Evolutionary conservation across 2,113 vertebrate genomes (phyloP), one percentile per base, ranked within the genome.

Genomic region (Sporophila hypoxantha): DNA sequence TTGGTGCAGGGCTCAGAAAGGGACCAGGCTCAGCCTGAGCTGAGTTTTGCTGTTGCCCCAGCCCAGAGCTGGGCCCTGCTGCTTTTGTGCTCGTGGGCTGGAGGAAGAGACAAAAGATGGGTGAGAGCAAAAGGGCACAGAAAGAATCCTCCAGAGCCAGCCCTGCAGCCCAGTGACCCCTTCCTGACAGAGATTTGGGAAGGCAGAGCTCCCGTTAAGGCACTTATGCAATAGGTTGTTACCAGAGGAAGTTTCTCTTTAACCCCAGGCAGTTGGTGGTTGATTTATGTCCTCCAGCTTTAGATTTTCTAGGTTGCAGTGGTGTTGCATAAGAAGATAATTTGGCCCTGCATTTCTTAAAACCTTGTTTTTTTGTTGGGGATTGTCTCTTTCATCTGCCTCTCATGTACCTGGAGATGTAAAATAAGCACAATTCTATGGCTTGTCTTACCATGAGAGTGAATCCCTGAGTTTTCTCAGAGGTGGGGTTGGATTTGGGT

Each of bases 231-330:
- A 91, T 0, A n/a, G 61, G 56, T 32, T 92, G 71, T 67, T 36
- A 14, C 3, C 30, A 44, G 90, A 93, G 93, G 93, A 94, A 93
- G 91, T 87, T 70, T 85, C 85, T 87, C 91, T 67, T 50, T 15
- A 91, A 70, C 90, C 82, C 93, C 90, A 56, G 93, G 94, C 89
- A 56, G 93, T 94, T 93, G 66, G 94, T 27, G 79, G 91, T 85
- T 95, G 93, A 89, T 94, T 95, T 91, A 93, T 89, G 91, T 49
- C 88, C 71, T 82, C 16, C 79, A 82, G 94, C 82, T 77, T 89
- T 70, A 70, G 68, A 34, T 87, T 87, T 73, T 89, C 53, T 30
- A 39, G 39, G 61, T 70, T 85, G 64, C 76, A 82, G 65, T 3
- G 27, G 36, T 52, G 57, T 92, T 93, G 90, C 88, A 34, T 34